phyloP scores from a whole-genome alignment of 2,797 vertebrate genomes.

The Falco columbarius region DNA sequence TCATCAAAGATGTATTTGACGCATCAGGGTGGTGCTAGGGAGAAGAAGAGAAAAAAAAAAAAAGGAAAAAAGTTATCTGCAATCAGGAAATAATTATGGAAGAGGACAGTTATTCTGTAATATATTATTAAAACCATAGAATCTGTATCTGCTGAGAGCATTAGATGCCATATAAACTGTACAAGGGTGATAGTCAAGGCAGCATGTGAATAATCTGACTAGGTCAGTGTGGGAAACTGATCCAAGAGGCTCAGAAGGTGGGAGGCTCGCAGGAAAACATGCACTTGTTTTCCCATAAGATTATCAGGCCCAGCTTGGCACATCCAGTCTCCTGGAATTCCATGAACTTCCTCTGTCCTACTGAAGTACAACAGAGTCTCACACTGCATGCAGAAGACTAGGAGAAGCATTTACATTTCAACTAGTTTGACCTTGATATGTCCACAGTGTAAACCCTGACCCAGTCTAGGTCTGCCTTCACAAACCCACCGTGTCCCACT shows the following conservation, averaged over 20 bases:
- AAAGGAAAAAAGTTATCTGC: neutral
- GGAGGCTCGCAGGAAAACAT: neutral
- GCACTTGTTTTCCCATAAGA: neutral
- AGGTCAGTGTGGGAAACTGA: neutral
- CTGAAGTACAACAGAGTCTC: neutral
- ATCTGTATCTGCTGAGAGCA: neutral
- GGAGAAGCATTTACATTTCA: neutral
- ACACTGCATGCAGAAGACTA: neutral
- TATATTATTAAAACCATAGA: neutral
- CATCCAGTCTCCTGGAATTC: neutral
- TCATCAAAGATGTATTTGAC: neutral
- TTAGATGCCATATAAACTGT: neutral
- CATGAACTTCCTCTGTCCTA: neutral
- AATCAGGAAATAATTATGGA: neutral
- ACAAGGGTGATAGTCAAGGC: neutral
- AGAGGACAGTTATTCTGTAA: neutral
- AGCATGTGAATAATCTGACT: neutral
- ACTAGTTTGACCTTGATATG: neutral
- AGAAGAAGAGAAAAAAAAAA: neutral
- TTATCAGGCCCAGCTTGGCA: neutral
- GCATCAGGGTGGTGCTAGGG: neutral
- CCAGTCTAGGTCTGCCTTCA: neutral
- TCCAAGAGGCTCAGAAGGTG: neutral
- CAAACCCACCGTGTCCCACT: rapidly evolving
- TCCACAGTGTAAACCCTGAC: neutral